phyloP scores from a whole-genome alignment of 1,140 invertebrate species.

The Drosophila sucinea region DNA sequence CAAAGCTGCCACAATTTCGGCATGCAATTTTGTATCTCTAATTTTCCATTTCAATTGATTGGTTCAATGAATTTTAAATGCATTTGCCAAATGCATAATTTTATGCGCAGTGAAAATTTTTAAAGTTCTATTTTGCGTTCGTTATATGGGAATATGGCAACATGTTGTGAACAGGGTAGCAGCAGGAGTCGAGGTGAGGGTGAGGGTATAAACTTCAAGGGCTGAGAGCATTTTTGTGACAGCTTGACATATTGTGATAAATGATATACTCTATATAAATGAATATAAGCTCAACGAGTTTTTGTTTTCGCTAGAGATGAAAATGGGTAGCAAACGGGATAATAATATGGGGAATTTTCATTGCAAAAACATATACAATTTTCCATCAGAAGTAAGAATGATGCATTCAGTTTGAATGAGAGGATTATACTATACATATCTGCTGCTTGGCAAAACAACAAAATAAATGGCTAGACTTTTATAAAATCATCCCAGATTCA shows the following conservation, averaged over 20 bases:
- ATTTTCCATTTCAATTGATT: conserved; percentile 30
- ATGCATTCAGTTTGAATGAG: neutral
- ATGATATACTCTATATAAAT: conserved; percentile 37
- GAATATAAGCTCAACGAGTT: conserved; percentile 8
- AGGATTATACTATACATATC: too few relatives aligned
- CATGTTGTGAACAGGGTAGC: conserved; percentile 1
- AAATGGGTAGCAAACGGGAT: conserved; percentile 2
- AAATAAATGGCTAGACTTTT: too few relatives aligned
- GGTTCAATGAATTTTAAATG: conserved; percentile 38
- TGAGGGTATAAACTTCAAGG: neutral
- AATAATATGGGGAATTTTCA: conserved; percentile 20
- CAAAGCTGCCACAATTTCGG: neutral
- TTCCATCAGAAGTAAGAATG: neutral
- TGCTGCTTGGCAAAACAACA: too few relatives aligned
- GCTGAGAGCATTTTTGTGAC: conserved; percentile 26
- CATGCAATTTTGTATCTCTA: conserved; percentile 16
- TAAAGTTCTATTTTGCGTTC: conserved; percentile 21
- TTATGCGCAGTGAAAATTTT: conserved; percentile 27
- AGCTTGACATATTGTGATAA: conserved; percentile 58
- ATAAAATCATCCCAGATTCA: too few relatives aligned
- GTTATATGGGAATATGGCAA: conserved; percentile 9
- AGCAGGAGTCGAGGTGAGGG: neutral
- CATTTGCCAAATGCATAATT: conserved; percentile 34
- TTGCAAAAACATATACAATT: neutral
- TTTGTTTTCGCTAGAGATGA: neutral